phyloP scores from a whole-genome alignment of 2,888 invertebrate species.

The Sphaerophoria rueppellii region DNA sequence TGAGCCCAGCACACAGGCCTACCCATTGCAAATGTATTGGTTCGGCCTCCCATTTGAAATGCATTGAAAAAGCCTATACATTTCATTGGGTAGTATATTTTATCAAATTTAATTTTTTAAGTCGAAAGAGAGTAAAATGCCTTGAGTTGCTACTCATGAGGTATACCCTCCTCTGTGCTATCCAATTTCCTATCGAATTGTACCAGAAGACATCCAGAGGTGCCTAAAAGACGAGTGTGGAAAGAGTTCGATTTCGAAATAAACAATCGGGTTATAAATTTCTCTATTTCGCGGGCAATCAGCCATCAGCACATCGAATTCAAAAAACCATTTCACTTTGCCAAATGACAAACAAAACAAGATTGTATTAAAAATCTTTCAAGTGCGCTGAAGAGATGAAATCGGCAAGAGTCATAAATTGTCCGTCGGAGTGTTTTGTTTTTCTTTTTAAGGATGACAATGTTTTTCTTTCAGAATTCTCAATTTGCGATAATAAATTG shows the following conservation, averaged over 20 bases:
- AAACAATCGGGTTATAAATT: constrained; percentile 73
- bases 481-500: constrained; percentile 74
- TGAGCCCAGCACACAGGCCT: no score
- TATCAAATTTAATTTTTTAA: no score
- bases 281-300: constrained; percentile 16
- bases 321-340: constrained; percentile 55
- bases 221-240: constrained; percentile 21
- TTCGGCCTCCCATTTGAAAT: no score
- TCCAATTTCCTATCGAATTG: not conserved
- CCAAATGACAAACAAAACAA: constrained; percentile 44
- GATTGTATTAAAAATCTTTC: constrained; percentile 6
- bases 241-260: constrained; percentile 27
- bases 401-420: constrained; percentile 56
- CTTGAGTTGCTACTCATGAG: no score
- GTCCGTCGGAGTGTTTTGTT: constrained; percentile 45
- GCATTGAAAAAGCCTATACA: no score
- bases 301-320: constrained; percentile 7
- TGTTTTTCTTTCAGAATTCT: constrained; percentile 71
- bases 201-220: not conserved
- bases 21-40: no score
- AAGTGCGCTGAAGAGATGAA: constrained; percentile 27
- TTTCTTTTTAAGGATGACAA: constrained; percentile 43
- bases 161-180: no score
- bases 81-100: no score
- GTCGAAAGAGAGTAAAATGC: no score